Conservation (phyloP, 2,888 invertebrate genomes). For the Phytoseiulus persimilis region DNA sequence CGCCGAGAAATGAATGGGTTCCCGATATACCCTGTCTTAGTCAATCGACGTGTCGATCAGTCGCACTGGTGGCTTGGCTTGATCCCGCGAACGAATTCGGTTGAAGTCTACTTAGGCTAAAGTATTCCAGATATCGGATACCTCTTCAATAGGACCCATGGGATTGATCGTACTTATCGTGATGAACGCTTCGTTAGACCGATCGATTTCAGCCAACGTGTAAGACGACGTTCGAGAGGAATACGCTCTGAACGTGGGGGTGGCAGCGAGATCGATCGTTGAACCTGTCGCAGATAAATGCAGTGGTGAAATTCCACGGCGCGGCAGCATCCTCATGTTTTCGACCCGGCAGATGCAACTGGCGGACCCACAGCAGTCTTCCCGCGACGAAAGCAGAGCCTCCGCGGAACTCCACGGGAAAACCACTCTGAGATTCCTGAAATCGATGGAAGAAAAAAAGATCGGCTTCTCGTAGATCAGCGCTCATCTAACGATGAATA, state of each 20-base stretch:
- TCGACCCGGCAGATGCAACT: too few species aligned
- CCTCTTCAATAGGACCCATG: background rate
- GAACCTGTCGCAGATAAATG: background rate
- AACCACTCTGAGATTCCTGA: too few species aligned
- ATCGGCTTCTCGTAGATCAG: too few species aligned
- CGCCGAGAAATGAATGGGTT: background rate
- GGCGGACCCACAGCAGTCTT: too few species aligned
- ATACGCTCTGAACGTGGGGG: background rate
- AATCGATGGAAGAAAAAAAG: too few species aligned
- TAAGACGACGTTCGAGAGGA: background rate
- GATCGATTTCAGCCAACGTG: background rate
- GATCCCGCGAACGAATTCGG: background rate
- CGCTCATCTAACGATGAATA: too few species aligned
- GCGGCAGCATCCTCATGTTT: background rate
- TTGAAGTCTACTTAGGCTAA: background rate
- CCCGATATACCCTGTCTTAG: background rate
- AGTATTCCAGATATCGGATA: background rate
- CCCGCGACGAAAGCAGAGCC: too few species aligned
- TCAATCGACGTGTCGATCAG: background rate
- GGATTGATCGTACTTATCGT: background rate
- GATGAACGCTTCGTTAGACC: background rate
- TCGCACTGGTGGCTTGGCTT: background rate
- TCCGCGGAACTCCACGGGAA: too few species aligned
- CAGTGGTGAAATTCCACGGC: background rate
- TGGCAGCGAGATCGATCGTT: background rate